phyloP scores from a whole-genome alignment of 2,113 vertebrate species.

The Rhombomys opimus region DNA sequence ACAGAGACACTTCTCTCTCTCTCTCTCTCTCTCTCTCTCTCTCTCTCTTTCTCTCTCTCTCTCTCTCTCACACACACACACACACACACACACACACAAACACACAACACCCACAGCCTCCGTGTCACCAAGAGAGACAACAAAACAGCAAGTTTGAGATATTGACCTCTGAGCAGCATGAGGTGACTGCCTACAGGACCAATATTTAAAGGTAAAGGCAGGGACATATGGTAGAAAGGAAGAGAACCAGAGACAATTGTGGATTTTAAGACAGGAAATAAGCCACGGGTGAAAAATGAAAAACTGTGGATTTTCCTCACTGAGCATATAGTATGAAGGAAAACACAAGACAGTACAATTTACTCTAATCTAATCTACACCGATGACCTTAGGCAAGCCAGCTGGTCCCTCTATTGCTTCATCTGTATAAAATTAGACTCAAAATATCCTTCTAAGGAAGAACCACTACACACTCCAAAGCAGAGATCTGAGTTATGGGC shows the following conservation, averaged over 20 bases:
- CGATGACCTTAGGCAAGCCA: slow-evolving; percentile 17
- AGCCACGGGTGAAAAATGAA: slow-evolving; percentile 36
- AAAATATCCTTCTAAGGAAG: slow-evolving; percentile 37
- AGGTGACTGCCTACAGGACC: neutral
- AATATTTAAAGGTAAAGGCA: slow-evolving; percentile 41
- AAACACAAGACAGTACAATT: slow-evolving; percentile 18
- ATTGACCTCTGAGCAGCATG: neutral
- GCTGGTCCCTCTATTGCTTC: neutral
- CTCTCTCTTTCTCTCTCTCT: too few species aligned
- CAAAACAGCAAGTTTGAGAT: neutral
- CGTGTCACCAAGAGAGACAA: slow-evolving; percentile 33
- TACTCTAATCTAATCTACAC: neutral
- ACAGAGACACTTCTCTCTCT: neutral
- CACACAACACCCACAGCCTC: neutral
- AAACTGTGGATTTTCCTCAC: neutral
- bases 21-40: too few species aligned
- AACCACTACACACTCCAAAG: neutral
- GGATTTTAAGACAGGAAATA: slow-evolving; percentile 38
- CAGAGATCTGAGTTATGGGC: slow-evolving; percentile 42
- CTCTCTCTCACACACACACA: too few species aligned
- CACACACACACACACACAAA: neutral
- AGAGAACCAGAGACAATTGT: slow-evolving; percentile 17
- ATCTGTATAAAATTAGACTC: slow-evolving; percentile 2
- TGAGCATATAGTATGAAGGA: neutral
- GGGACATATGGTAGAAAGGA: neutral